Percentiles rank a stretch among this genome's conserved stretches.
phyloP scores from a whole-genome alignment of 2,888 invertebrate genomes.

The Rhagophthalmus giganteus region DNA sequence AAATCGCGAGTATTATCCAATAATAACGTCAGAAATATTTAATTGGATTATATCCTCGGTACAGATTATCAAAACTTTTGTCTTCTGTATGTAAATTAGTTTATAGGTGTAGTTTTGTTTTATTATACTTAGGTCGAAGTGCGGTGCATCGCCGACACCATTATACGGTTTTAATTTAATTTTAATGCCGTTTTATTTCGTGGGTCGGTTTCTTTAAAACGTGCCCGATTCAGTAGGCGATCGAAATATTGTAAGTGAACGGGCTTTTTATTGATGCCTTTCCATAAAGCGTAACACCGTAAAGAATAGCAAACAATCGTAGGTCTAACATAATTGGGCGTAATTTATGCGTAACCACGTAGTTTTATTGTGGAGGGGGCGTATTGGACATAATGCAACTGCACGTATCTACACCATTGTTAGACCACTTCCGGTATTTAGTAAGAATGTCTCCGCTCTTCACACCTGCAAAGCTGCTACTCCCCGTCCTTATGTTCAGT shows the following conservation, averaged over 20 bases:
- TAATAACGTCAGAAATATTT: conserved; percentile 30
- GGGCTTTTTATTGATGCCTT: conserved; percentile 36
- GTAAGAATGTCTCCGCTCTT: conserved; percentile 24
- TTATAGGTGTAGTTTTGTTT: conserved; percentile 17
- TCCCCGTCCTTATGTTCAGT: too few species aligned
- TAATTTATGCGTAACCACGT: conserved; percentile 51
- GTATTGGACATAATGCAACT: conserved; percentile 48
- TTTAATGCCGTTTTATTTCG: too few species aligned
- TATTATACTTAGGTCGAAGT: conserved; percentile 1
- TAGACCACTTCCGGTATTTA: conserved; percentile 51
- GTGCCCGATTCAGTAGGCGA: too few species aligned
- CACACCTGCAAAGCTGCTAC: conserved; percentile 21
- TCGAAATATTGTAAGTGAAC: not conserved
- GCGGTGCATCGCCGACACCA: not conserved
- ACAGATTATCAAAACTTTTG: conserved; percentile 27
- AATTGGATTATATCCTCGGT: conserved; percentile 26
- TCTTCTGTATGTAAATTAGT: conserved; percentile 27
- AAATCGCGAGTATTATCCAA: conserved; percentile 35
- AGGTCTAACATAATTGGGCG: conserved; percentile 39
- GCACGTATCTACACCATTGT: conserved; percentile 53
- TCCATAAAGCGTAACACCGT: conserved; percentile 33
- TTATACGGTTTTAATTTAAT: too few species aligned
- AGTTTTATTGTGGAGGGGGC: conserved; percentile 39
- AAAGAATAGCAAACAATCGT: conserved; percentile 28
- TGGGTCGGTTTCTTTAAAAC: too few species aligned